Evolutionary conservation across 2,113 vertebrate genomes (phyloP), one percentile per base, ranked within the genome.

Genomic region (Gopherus evgoodei): DNA sequence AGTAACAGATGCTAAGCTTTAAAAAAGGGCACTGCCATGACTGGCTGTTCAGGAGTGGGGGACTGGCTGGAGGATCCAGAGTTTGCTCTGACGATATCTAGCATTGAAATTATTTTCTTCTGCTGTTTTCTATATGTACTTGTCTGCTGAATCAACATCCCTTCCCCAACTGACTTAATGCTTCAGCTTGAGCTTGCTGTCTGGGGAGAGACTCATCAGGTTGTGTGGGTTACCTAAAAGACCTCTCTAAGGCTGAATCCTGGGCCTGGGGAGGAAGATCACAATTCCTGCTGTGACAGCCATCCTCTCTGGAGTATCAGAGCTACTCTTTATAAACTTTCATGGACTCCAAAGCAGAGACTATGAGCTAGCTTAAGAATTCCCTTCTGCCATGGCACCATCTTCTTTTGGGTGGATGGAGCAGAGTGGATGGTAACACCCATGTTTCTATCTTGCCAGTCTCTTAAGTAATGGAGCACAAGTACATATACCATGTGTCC

Each of bases 31-130:
- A 1, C 29, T 69, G 42, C 59, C 1, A 0, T 35, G 42, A 59
- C 54, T 84, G 89, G 82, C 93, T 50, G 3, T 84, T 86, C 56
- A 0, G 0, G 57, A 27, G 86, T 25, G 57, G 59, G 59, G 13
- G 44, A 31, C 90, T 10, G 1, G 3, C 1, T 25, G 1, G 79
- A 65, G 90, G 90, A 14, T 49, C 82, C 5, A 79, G 90, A 84
- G 62, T 82, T 8, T 47, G 49, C 49, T 86, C 53, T 31, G 52
- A n/a, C 0, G 4, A 1, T 56, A 56, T 80, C 47, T 80, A 75
- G 24, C 11, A 59, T 29, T 62, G 79, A 81, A 16, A 81, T 69
- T 16, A 10, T 62, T 5, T 44, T 2, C 72, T 83, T 57, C 4
- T 8, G 31, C 19, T 19, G 69, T 10, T 94, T 87, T 65, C 91